A percentile compares a stretch with the other conserved stretches of the same genome.
phyloP scores from a whole-genome alignment of 2,797 vertebrate genomes.

The Parauchenoglanis ngamensis region DNA sequence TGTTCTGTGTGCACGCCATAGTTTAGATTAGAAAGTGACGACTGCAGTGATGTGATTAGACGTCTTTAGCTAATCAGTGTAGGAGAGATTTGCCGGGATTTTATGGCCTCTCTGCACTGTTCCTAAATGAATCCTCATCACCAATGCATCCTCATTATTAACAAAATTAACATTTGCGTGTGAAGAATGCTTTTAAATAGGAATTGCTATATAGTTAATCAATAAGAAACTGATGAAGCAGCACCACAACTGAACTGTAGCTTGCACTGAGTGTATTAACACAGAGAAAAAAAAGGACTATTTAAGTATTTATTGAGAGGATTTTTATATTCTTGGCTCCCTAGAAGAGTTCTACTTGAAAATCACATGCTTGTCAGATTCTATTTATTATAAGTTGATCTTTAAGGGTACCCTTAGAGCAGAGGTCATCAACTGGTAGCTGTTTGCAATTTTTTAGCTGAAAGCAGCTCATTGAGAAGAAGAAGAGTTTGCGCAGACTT shows the following conservation, averaged over 20 bases:
- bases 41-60: conserved; percentile 34
- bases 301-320: not conserved
- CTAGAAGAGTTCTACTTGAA: not conserved
- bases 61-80: conserved; percentile 37
- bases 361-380: not conserved
- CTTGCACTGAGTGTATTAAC: not conserved
- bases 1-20: not conserved
- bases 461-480: not conserved
- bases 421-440: not conserved
- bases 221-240: not conserved
- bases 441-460: not conserved
- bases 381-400: not conserved
- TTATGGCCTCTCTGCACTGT: conserved; percentile 12
- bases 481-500: not conserved
- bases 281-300: not conserved
- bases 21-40: conserved; percentile 7
- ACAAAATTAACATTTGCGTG: conserved; percentile 24
- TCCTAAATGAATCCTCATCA: conserved; percentile 37
- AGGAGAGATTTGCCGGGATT: conserved; percentile 17
- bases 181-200: conserved; percentile 27
- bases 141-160: conserved; percentile 29
- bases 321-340: not conserved
- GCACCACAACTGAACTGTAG: not conserved
- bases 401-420: not conserved
- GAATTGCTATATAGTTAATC: conserved; percentile 22